phyloP scores from a whole-genome alignment of 2,888 invertebrate genomes.

The Galeopsomyia nigrocyanea region DNA sequence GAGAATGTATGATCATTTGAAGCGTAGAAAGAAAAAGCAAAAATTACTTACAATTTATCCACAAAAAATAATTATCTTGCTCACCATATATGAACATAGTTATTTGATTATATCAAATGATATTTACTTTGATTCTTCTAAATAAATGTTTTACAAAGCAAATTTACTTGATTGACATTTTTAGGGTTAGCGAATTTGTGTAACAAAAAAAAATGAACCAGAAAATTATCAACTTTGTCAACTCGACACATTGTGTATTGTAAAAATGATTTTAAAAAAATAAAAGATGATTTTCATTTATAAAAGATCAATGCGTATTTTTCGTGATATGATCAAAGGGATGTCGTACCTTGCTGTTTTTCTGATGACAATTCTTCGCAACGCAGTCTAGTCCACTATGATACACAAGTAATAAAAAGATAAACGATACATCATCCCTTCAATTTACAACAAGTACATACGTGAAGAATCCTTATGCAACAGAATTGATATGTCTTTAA shows the following conservation, averaged over 20 bases:
- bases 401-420: neutral
- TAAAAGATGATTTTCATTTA: neutral
- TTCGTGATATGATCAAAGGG: neutral
- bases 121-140: conserved; percentile 22
- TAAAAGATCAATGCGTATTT: too few relatives aligned
- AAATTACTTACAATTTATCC: neutral
- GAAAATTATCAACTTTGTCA: neutral
- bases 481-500: neutral
- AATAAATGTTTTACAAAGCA: conserved; percentile 17
- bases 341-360: neutral
- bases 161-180: conserved; percentile 29
- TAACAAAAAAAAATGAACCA: conserved; percentile 6
- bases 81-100: too few relatives aligned
- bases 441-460: conserved; percentile 12
- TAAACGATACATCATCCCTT: conserved; percentile 2
- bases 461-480: neutral
- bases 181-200: conserved; percentile 17
- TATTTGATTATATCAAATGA: conserved; percentile 5
- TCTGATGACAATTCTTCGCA: neutral
- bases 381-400: too few relatives aligned
- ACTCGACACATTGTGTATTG: neutral
- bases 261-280: conserved; percentile 14
- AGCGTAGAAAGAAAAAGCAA: conserved; percentile 17
- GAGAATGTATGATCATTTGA: conserved; percentile 28
- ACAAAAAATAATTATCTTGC: neutral